Base-by-base conservation (phyloP, 2,113 vertebrate genomes). In the Hassar affinis region DNA sequence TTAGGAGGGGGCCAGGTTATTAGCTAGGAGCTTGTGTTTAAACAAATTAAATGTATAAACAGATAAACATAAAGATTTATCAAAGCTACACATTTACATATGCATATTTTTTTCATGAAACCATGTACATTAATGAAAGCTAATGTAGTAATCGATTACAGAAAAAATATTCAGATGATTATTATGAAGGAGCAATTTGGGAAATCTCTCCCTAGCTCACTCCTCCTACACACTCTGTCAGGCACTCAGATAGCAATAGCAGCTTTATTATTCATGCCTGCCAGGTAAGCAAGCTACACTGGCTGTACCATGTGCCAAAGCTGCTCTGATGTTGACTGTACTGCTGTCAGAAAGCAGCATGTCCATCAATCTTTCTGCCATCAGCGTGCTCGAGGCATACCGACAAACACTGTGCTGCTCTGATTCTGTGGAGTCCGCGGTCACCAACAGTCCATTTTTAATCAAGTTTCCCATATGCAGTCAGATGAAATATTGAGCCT, bases 301-400 rank as follows among this genome's bases (percentile, higher is more conserved):
- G 17, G 52, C 30, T 57, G 25, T 47, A 74, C 35, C 54, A 56
- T 45, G 80, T 61, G 38, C 52, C 68, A 82, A 59, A 47, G n/a
- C 52, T 49, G 69, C 81, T 61, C 54, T 61, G n/a, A 35, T 62
- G 38, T 75, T 4, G 45, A 62, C 71, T 45, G 38, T 3, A 35
- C 18, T 35, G 27, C 15, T 47, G 66, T 80, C 62, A 68, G 38
- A 74, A 15, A 25, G 52, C 20, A 17, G 68, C 1, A 17, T 47
- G 35, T 74, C 80, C 38, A 82, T 82, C 80, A 74, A 81, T 69
- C 79, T 52, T 82, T 64, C 68, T 74, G 79, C 79, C 79, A 81
- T 82, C 35, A 74, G 80, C 80, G 72, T 33, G 79, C 85, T 17
- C 20, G 8, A 14, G 33, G 45, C 59, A 68, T 30, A 68, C 68